A percentile compares a stretch with the other conserved stretches of the same genome.
Conservation (phyloP, 2,113 vertebrate species). For the Scatophagus argus region DNA sequence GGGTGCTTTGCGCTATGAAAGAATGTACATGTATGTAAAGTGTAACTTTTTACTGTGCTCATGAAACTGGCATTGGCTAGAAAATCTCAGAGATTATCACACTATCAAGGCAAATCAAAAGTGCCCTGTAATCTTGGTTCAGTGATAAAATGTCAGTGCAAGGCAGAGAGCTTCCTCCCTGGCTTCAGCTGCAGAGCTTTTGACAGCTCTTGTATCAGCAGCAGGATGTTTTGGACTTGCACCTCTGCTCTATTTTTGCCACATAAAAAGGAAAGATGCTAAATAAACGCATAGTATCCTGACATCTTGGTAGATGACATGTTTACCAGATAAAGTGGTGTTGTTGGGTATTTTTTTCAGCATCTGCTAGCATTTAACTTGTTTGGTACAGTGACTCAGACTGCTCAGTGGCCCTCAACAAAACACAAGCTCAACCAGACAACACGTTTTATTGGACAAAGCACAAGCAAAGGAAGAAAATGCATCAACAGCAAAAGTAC, state of each 20-base stretch:
- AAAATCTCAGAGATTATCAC: constrained; percentile 39
- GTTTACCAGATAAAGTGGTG: neutral
- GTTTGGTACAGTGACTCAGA: neutral
- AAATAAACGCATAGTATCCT: neutral
- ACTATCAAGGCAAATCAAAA: constrained; percentile 39
- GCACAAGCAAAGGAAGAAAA: neutral
- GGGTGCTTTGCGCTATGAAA: neutral
- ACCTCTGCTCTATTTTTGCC: constrained; percentile 9
- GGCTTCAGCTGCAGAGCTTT: constrained; percentile 24
- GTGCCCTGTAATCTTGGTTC: constrained; percentile 19
- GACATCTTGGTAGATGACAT: neutral
- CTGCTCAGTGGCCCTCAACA: neutral
- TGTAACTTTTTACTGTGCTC: neutral
- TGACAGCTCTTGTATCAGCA: constrained; percentile 7
- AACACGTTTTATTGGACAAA: neutral
- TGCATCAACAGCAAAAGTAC: too few species aligned
- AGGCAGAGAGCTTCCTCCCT: neutral
- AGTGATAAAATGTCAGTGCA: constrained; percentile 23
- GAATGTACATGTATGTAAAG: neutral
- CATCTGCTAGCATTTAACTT: neutral
- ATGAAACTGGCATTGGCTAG: constrained; percentile 1
- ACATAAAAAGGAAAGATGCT: neutral
- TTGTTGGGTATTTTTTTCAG: too few species aligned
- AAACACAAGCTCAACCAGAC: neutral
- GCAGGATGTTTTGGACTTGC: neutral